Evolutionary conservation across 2,888 invertebrate species (phyloP), one percentile per base, ranked within the genome.

Genomic region (Desoria tigrina): DNA sequence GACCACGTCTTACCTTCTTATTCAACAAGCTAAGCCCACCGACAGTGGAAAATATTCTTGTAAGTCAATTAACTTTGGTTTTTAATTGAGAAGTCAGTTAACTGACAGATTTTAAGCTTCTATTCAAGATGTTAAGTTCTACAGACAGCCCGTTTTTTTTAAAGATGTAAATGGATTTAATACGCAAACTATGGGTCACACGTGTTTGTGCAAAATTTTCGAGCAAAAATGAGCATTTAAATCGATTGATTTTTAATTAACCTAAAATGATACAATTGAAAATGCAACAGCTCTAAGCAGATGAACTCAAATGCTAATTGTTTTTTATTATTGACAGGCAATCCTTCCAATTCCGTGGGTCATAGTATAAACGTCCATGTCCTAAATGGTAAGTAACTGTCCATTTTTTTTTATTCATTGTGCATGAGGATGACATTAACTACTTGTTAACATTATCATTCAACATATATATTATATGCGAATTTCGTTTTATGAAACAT

Each of bases 21-120:
- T 94, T 79, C 92, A 92, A 83, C 88, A 88, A 80, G 93, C 93
- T 62, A 86, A 87, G 79, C 89, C 91, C 63, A 86, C 90, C 58
- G 94, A 94, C 81, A 92, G 92, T 64, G 93, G 94, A 78, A 89
- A 88, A 78, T 94, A 94, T 83, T 91, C 92, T 81, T 94, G 94
- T 83, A 51, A n/a, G n/a, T n/a, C n/a, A n/a, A n/a, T n/a, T n/a
- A n/a, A 14, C 11, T 14, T 11, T 39, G 16, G 42, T 39, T 16
- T 16, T 11, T 39, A 39, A 16, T 16, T 39, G 16, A 39, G 16
- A 11, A 39, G 42, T 16, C 16, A 39, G 16, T 24, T 51, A 26
- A 51, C 51, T 26, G 51, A 27, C 27, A 51, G 27, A 51, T 18
- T 26, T 23, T 2, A 51, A 42, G 11, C 51, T 14, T 18, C 9